phyloP scores from a whole-genome alignment of 2,888 invertebrate species.

The Clistopyga incitator region DNA sequence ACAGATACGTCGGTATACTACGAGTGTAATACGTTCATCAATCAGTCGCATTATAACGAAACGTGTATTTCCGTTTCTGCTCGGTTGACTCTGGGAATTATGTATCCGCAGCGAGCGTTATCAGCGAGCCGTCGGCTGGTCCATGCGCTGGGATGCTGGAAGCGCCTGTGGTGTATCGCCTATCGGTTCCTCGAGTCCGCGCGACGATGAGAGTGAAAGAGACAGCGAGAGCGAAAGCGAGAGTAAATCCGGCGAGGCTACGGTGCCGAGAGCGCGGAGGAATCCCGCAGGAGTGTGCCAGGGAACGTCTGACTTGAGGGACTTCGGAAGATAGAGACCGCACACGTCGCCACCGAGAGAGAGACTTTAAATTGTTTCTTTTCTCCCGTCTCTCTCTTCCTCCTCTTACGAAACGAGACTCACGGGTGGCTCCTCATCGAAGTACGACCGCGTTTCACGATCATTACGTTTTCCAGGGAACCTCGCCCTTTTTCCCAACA shows the following conservation, averaged over 20 bases:
- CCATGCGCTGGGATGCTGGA: not conserved
- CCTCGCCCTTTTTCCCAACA: not conserved
- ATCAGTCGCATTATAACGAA: constrained; percentile 56
- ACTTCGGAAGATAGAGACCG: constrained; percentile 61
- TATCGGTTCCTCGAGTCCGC: no score
- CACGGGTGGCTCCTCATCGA: constrained; percentile 51
- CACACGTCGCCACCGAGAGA: constrained; percentile 62
- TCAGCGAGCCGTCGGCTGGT: constrained; percentile 32
- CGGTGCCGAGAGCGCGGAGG: constrained; percentile 31
- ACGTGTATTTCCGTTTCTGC: constrained; percentile 64
- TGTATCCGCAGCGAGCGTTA: constrained; percentile 64
- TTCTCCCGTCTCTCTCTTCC: constrained; percentile 33
- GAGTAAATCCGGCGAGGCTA: constrained; percentile 40
- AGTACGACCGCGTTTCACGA: constrained; percentile 45
- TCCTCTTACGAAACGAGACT: constrained; percentile 47
- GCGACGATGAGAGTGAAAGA: constrained; percentile 12
- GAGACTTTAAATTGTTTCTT: constrained; percentile 58
- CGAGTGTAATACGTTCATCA: constrained; percentile 18
- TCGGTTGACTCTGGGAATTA: constrained; percentile 64
- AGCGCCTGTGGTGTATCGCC: not conserved
- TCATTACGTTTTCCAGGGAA: constrained; percentile 6
- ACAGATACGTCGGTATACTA: not conserved
- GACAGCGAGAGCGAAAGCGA: constrained; percentile 47
- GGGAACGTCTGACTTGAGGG: constrained; percentile 47
- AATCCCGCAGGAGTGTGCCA: constrained; percentile 50